Conservation (phyloP, 2,797 vertebrate genomes). For the Botia almorhae region DNA sequence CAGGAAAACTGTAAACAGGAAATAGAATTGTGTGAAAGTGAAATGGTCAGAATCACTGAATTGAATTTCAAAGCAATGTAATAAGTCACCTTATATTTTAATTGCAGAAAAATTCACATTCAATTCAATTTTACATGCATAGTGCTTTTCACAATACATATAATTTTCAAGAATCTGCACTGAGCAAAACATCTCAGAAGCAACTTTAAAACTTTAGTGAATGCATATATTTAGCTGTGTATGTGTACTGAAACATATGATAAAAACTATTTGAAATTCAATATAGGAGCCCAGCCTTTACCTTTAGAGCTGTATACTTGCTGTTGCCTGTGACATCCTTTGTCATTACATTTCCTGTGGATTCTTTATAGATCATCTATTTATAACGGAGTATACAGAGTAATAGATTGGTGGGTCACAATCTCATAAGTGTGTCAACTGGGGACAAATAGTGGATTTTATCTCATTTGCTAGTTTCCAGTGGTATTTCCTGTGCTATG, state of each 20-base stretch:
- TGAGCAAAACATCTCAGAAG: neutral
- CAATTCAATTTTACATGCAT: too few species aligned
- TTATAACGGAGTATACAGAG: neutral
- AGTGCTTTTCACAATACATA: too few species aligned
- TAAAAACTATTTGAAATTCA: neutral
- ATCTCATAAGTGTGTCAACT: neutral
- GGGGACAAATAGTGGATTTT: neutral
- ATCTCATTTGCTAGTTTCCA: conserved; percentile 16
- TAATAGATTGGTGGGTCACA: conserved; percentile 4
- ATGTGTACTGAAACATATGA: neutral
- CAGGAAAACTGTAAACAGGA: too few species aligned
- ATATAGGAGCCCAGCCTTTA: neutral
- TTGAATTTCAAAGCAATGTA: too few species aligned
- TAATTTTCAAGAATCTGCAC: too few species aligned
- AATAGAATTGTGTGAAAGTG: too few species aligned
- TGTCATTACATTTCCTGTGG: neutral
- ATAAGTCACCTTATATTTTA: too few species aligned
- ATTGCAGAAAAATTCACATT: too few species aligned
- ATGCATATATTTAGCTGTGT: neutral
- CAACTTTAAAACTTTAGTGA: neutral
- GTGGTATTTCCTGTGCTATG: neutral
- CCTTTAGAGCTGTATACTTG: neutral
- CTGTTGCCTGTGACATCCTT: neutral
- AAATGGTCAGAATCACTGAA: too few species aligned
- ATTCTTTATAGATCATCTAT: neutral